These are phyloP conservation scores for Hydropsyche betteni DNA, from an alignment of 2,888 invertebrate genomes.

Conservation along the genomic window DNA sequence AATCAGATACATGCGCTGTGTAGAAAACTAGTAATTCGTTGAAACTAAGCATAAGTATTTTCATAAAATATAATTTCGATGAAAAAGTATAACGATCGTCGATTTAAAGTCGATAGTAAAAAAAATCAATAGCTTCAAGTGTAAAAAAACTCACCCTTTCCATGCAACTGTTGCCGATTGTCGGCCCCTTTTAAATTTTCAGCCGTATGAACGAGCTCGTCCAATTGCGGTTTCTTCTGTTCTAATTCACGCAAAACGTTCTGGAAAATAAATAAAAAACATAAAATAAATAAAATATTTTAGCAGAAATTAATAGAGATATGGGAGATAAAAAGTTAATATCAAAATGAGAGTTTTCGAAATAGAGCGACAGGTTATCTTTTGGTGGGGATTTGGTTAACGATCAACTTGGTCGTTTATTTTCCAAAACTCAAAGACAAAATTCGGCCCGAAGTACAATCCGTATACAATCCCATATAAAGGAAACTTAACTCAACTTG, in stretches of 20 bases:
- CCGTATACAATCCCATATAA: constrained; percentile 12
- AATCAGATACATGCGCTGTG: too few relatives aligned
- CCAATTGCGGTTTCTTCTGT: constrained; percentile 86
- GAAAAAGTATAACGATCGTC: too few relatives aligned
- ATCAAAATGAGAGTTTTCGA: too few relatives aligned
- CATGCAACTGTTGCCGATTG: constrained; percentile 82
- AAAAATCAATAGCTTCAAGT: too few relatives aligned
- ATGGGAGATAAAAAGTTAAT: too few relatives aligned
- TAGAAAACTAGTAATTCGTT: too few relatives aligned
- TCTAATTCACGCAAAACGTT: constrained; percentile 84
- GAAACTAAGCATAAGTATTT: too few relatives aligned
- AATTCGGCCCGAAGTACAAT: constrained; percentile 2
- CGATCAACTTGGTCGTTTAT: constrained; percentile 15
- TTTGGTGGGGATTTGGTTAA: background rate
- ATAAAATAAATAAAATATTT: constrained; percentile 26
- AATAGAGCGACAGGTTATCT: background rate
- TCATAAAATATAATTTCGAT: too few relatives aligned
- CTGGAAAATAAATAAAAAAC: constrained; percentile 61
- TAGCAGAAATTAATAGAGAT: too few relatives aligned
- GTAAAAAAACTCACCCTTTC: constrained; percentile 73
- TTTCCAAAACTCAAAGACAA: background rate
- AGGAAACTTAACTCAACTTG: constrained; percentile 10
- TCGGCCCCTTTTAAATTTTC: constrained; percentile 83
- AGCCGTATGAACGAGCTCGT: constrained; percentile 83
- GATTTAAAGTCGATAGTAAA: too few relatives aligned